Conservation (phyloP, 2,113 vertebrate species). For the Pelobates fuscus region DNA sequence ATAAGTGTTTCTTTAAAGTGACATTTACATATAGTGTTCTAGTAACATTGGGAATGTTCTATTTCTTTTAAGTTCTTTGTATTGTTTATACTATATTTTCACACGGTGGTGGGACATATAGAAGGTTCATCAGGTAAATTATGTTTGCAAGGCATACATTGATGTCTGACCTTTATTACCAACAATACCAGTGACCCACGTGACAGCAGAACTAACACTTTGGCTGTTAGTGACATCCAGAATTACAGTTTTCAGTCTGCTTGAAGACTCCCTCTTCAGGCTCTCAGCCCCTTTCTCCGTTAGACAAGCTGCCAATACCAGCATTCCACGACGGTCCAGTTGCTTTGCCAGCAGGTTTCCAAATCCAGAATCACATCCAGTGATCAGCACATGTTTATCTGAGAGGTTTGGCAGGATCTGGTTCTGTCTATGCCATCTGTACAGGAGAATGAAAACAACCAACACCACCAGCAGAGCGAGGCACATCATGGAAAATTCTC, state of each 20-base stretch:
- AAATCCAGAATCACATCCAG: slow-evolving; percentile 87
- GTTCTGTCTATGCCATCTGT: slow-evolving; percentile 61
- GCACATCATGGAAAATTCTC: slow-evolving; percentile 9
- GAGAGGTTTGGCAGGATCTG: slow-evolving; percentile 58
- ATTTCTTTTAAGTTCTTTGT: too few relatives aligned
- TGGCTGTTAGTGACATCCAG: slow-evolving; percentile 65
- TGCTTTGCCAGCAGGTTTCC: slow-evolving; percentile 78
- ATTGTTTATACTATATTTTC: too few relatives aligned
- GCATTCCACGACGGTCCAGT: slow-evolving; percentile 73
- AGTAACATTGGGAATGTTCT: too few relatives aligned
- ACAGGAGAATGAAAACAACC: slow-evolving; percentile 54
- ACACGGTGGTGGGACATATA: too few relatives aligned
- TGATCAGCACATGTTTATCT: slow-evolving; percentile 80
- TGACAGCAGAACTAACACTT: slow-evolving; percentile 53
- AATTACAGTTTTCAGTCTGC: slow-evolving; percentile 65
- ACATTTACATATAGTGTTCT: too few relatives aligned
- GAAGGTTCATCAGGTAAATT: too few relatives aligned
- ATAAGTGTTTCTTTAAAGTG: too few relatives aligned
- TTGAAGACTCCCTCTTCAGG: slow-evolving; percentile 68
- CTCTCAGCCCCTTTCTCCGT: slow-evolving; percentile 67
- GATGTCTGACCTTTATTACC: slow-evolving; percentile 70
- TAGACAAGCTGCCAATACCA: slow-evolving; percentile 78
- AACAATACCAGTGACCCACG: slow-evolving; percentile 68
- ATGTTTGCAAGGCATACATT: too few relatives aligned
- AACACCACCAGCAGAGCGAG: slow-evolving; percentile 20